These are phyloP conservation scores for Chrysogorgia sp. DNA, from an alignment of 92 coral and sea anemone species.

Conservation along the genomic window DNA sequence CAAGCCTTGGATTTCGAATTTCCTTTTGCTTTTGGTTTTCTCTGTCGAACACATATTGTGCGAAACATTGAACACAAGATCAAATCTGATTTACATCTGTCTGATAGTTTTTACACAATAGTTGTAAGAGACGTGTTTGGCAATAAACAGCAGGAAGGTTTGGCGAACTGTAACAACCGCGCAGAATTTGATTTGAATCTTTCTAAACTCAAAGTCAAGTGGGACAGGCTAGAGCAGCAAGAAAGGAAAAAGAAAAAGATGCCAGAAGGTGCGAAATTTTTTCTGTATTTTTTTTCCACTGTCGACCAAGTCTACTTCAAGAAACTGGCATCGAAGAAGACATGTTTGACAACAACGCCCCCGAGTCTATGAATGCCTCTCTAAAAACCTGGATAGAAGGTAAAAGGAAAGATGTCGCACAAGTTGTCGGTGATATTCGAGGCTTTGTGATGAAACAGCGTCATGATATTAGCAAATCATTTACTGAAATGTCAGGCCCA, in stretches of 20 bases:
- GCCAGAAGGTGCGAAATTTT: constrained; percentile 50
- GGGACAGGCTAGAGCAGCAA: constrained; percentile 48
- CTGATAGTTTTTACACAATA: constrained; percentile 32
- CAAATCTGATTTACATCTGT: constrained; percentile 48
- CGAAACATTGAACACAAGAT: constrained; percentile 56
- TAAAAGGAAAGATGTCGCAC: constrained; percentile 43
- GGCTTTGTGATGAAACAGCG: constrained; percentile 54
- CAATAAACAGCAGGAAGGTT: constrained; percentile 35
- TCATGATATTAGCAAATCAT: constrained; percentile 58
- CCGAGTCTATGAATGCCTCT: constrained; percentile 58
- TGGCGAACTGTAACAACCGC: constrained; percentile 53
- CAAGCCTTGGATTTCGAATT: constrained; percentile 46
- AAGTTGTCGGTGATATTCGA: constrained; percentile 45
- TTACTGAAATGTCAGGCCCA: constrained; percentile 60
- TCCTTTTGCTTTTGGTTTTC: constrained; percentile 54
- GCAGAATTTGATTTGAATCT: constrained; percentile 50
- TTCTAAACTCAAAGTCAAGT: constrained; percentile 58
- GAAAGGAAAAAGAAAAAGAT: constrained; percentile 54
- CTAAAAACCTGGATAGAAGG: constrained; percentile 47
- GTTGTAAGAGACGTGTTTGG: constrained; percentile 46
- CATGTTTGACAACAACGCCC: constrained; percentile 62
- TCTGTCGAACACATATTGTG: constrained; percentile 51
- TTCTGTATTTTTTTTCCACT: constrained; percentile 52
- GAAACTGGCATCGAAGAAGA: constrained; percentile 53
- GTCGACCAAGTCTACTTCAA: constrained; percentile 40